Conservation (phyloP, 2,797 vertebrate species). For the Amniataba percoides region DNA sequence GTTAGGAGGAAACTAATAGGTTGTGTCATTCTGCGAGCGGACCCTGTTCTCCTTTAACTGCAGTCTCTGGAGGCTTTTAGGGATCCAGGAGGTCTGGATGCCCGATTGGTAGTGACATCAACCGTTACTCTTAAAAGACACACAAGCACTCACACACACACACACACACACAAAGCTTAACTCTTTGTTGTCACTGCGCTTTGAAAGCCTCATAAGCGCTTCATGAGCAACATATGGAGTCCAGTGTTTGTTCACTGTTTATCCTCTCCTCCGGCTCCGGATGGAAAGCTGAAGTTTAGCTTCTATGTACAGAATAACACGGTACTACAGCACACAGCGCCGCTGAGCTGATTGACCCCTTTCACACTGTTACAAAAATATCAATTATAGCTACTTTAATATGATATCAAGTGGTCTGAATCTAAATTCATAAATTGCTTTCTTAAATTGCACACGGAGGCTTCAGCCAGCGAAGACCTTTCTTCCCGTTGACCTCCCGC, state of each 20-base stretch:
- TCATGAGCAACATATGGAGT: too few species aligned
- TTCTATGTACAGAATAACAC: too few species aligned
- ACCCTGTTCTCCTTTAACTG: background rate
- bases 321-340: too few species aligned
- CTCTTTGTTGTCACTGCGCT: background rate
- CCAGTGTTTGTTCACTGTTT: too few species aligned
- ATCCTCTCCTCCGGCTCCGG: too few species aligned
- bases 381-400: too few species aligned
- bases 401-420: background rate
- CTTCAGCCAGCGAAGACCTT: constrained; percentile 25
- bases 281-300: too few species aligned
- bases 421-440: background rate
- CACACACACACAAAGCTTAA: background rate
- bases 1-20: background rate
- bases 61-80: background rate
- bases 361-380: too few species aligned
- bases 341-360: too few species aligned
- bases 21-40: background rate
- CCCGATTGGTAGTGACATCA: background rate
- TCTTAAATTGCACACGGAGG: background rate
- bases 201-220: background rate
- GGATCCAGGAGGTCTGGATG: too few species aligned
- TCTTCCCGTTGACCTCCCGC: constrained; percentile 25
- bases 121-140: background rate
- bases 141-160: background rate